phyloP scores from a whole-genome alignment of 2,888 invertebrate genomes.

The Osmoderma eremita region DNA sequence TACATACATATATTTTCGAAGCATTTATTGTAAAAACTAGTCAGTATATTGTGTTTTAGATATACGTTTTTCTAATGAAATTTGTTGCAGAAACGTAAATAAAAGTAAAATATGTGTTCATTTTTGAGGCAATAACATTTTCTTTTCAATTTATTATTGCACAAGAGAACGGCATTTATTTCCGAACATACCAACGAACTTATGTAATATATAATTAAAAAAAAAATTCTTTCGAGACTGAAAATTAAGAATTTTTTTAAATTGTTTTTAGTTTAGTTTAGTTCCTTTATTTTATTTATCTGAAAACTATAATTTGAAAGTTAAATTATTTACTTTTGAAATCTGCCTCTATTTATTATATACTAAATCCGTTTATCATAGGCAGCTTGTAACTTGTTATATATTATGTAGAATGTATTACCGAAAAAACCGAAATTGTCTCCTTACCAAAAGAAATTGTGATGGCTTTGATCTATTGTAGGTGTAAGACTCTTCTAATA shows the following conservation, averaged over 20 bases:
- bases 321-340: slow-evolving; percentile 7
- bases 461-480: slow-evolving; percentile 19
- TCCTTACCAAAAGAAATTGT: slow-evolving; percentile 13
- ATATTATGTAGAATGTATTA: slow-evolving; percentile 14
- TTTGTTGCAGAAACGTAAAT: slow-evolving; percentile 17
- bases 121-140: slow-evolving; percentile 33
- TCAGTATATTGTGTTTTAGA: slow-evolving; percentile 30
- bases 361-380: slow-evolving; percentile 1
- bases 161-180: slow-evolving; percentile 34
- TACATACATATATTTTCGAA: slow-evolving; percentile 23
- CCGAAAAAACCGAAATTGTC: slow-evolving; percentile 28
- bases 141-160: slow-evolving; percentile 12
- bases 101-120: slow-evolving; percentile 30
- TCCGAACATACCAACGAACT: slow-evolving; percentile 19
- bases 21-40: slow-evolving; percentile 34
- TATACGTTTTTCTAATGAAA: slow-evolving; percentile 9
- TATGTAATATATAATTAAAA: background rate
- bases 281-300: slow-evolving; percentile 30
- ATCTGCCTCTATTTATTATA: slow-evolving; percentile 15
- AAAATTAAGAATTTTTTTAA: slow-evolving; percentile 34
- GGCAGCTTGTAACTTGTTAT: slow-evolving; percentile 5
- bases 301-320: background rate
- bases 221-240: slow-evolving; percentile 39
- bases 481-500: slow-evolving; percentile 13
- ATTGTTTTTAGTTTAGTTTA: slow-evolving; percentile 27